phyloP scores from a whole-genome alignment of 1,140 invertebrate species.

The Papilio polyxenes region DNA sequence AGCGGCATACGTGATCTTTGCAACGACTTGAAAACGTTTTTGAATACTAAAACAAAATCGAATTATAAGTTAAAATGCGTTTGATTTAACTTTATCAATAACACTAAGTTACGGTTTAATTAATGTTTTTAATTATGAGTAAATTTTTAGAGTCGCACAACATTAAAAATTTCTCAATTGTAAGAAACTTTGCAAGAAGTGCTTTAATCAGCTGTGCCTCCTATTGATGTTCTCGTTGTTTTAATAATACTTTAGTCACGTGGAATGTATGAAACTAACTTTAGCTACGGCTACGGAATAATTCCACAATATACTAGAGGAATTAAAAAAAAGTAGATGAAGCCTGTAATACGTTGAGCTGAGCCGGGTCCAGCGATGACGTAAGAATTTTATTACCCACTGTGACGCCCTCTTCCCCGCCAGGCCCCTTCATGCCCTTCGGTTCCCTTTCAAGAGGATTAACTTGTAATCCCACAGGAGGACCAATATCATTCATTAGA shows the following conservation, averaged over 20 bases:
- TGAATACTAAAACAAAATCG: slow-evolving; percentile 8
- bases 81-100: background rate
- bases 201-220: no score
- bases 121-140: background rate
- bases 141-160: background rate
- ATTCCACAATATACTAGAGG: slow-evolving; percentile 45
- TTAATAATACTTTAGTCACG: background rate
- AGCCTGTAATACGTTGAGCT: slow-evolving; percentile 57
- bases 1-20: slow-evolving; percentile 30
- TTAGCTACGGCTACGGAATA: slow-evolving; percentile 49
- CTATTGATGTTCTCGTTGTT: background rate
- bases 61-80: background rate
- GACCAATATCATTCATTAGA: slow-evolving; percentile 78
- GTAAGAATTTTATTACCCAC: slow-evolving; percentile 73
- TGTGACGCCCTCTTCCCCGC: slow-evolving; percentile 49
- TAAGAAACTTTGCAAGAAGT: background rate
- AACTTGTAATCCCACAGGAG: slow-evolving; percentile 76
- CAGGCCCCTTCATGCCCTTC: slow-evolving; percentile 44
- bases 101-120: background rate
- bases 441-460: slow-evolving; percentile 75
- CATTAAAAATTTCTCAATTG: background rate
- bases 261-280: slow-evolving; percentile 44
- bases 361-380: slow-evolving; percentile 59
- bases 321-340: slow-evolving; percentile 60
- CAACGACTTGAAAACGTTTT: background rate